Percentiles rank a stretch among this genome's conserved stretches.
Conservation (phyloP, 2,888 invertebrate genomes). For the Latheticus oryzae region DNA sequence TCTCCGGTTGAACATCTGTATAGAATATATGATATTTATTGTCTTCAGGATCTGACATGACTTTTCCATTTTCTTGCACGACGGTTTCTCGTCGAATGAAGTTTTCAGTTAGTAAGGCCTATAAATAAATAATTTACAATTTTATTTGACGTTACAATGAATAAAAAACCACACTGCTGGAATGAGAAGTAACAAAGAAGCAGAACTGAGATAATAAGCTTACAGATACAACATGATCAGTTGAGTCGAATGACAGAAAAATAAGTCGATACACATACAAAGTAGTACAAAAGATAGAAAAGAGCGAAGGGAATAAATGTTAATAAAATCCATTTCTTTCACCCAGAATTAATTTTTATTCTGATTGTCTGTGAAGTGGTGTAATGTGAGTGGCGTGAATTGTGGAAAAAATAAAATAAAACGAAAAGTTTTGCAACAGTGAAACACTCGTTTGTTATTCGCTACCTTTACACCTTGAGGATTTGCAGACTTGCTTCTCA, state of each 20-base stretch:
- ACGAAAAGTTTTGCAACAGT: constrained; percentile 31
- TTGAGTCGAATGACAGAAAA: constrained; percentile 18
- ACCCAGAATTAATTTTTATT: no score
- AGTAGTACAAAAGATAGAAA: constrained; percentile 16
- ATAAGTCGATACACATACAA: constrained; percentile 11
- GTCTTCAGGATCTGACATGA: constrained; percentile 70
- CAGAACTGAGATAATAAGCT: constrained; percentile 17
- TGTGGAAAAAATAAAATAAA: constrained; percentile 29
- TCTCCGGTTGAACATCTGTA: constrained; percentile 52
- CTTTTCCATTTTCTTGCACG: constrained; percentile 90
- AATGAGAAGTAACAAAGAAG: constrained; percentile 32
- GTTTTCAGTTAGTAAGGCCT: constrained; percentile 74
- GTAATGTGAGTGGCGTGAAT: constrained; percentile 3
- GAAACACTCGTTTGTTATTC: constrained; percentile 45
- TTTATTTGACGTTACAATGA: background rate
- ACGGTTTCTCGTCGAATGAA: constrained; percentile 70
- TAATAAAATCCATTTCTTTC: no score
- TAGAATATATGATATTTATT: constrained; percentile 62
- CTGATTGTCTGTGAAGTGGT: no score
- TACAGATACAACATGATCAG: constrained; percentile 23
- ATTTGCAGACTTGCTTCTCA: constrained; percentile 68
- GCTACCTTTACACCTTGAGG: constrained; percentile 71
- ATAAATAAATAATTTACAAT: constrained; percentile 50
- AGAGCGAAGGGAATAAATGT: constrained; percentile 12
- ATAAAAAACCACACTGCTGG: constrained; percentile 16